Percentiles rank a stretch among this genome's conserved stretches.
Evolutionary conservation across 2,113 vertebrate genomes (phyloP).

Genomic region (Myiozetetes cayanensis): DNA sequence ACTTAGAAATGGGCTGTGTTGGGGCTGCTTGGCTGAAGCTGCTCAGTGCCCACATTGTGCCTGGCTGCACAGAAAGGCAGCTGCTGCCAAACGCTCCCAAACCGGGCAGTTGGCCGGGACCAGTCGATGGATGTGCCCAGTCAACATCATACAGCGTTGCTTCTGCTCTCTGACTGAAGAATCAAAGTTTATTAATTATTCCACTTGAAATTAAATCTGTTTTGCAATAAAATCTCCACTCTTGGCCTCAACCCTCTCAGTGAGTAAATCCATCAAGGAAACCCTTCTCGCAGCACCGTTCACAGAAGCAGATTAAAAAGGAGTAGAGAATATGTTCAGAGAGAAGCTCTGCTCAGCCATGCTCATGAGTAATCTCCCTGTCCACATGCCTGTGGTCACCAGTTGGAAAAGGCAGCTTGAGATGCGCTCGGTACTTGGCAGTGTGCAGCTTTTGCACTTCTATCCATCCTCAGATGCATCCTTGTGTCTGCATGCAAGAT

Average conservation of each 20-base stretch:
- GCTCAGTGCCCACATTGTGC: rapidly evolving
- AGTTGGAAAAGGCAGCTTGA: background rate
- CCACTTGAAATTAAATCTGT: background rate
- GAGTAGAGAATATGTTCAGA: background rate
- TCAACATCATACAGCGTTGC: background rate
- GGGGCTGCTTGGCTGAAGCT: background rate
- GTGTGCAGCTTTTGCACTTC: background rate
- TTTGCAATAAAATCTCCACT: background rate
- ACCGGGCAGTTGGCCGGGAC: background rate
- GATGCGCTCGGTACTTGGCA: background rate
- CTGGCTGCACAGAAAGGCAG: background rate
- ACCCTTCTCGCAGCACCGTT: background rate
- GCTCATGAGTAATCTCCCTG: background rate
- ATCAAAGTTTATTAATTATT: conserved; percentile 5
- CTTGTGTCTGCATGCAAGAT: background rate
- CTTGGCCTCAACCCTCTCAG: background rate
- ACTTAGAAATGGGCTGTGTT: background rate
- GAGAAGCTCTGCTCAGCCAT: background rate
- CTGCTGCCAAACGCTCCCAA: background rate
- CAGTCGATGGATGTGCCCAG: background rate
- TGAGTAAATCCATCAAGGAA: background rate
- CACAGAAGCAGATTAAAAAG: background rate
- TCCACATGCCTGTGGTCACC: background rate
- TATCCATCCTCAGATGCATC: background rate
- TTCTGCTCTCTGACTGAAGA: background rate